phyloP scores from a whole-genome alignment of 30 jellyfish, hydroid and myxozoan species.

The Nemopilema nomurai region DNA sequence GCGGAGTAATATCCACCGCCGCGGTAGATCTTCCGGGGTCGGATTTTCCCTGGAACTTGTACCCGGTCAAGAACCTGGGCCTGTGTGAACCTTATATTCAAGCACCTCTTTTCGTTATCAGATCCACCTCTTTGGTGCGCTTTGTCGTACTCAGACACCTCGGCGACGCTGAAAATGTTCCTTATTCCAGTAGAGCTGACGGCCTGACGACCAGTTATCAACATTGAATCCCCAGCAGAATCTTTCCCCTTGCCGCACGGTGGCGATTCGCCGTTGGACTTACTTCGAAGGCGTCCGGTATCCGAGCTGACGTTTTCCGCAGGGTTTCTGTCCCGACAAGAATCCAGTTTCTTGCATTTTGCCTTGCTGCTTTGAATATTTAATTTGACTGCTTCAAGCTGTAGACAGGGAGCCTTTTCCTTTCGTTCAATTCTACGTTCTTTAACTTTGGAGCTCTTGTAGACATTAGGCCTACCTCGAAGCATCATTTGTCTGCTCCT shows the following conservation, averaged over 20 bases:
- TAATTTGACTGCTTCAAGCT: conserved; percentile 1
- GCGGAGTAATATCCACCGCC: conserved; percentile 64
- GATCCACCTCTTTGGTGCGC: not conserved
- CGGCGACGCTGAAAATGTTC: not conserved
- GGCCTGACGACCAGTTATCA: not conserved
- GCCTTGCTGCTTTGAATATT: not conserved
- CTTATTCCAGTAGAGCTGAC: not conserved
- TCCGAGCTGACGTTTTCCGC: not conserved
- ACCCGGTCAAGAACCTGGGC: not conserved
- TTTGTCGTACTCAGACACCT: not conserved
- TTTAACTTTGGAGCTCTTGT: conserved; percentile 9
- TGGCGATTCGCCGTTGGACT: not conserved
- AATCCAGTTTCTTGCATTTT: not conserved
- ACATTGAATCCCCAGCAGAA: not conserved
- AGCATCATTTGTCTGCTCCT: not conserved
- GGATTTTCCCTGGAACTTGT: conserved; percentile 5
- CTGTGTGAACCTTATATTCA: not conserved
- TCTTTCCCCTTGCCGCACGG: not conserved
- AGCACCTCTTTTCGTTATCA: not conserved
- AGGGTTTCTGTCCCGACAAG: not conserved
- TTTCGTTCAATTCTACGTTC: not conserved
- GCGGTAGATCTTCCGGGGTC: conserved; percentile 46
- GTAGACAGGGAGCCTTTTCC: not conserved
- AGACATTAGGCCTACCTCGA: conserved; percentile 12
- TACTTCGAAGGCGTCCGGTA: not conserved